Percentiles rank a stretch among this genome's conserved stretches.
These are phyloP conservation scores for Tamias sibiricus DNA, from an alignment of 2,113 vertebrate species.

Conservation along the genomic window DNA sequence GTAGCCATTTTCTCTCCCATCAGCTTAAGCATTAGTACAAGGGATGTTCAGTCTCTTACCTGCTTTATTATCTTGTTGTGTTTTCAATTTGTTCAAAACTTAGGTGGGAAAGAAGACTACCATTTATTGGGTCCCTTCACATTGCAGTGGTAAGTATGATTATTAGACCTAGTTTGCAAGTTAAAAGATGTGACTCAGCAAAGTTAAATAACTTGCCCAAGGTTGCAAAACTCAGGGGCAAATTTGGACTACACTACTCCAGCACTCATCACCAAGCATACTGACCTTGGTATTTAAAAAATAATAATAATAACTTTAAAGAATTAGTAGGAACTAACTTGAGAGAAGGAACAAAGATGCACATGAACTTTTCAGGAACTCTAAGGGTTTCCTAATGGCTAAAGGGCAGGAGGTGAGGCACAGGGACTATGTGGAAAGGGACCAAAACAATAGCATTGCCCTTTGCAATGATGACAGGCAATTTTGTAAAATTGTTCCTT, in stretches of 20 bases:
- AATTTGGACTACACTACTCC: accelerated
- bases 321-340: background rate
- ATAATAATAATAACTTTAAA: background rate
- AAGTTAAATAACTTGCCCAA: background rate
- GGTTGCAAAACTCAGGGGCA: background rate
- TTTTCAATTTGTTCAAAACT: slow-evolving; percentile 3
- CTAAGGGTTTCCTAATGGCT: background rate
- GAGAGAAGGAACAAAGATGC: background rate
- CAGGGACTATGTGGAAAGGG: accelerated
- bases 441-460: background rate
- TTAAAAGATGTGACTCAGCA: background rate
- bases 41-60: background rate
- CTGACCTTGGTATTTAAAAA: background rate
- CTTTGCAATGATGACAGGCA: background rate
- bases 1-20: background rate
- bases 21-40: background rate
- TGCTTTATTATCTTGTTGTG: background rate
- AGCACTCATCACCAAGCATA: background rate
- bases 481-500: background rate
- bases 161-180: background rate
- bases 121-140: background rate
- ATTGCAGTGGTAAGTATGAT: background rate
- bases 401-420: background rate
- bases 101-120: background rate
- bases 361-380: background rate